Base-by-base conservation (phyloP, 2,797 vertebrate genomes). In the Lacerta bilineata region DNA sequence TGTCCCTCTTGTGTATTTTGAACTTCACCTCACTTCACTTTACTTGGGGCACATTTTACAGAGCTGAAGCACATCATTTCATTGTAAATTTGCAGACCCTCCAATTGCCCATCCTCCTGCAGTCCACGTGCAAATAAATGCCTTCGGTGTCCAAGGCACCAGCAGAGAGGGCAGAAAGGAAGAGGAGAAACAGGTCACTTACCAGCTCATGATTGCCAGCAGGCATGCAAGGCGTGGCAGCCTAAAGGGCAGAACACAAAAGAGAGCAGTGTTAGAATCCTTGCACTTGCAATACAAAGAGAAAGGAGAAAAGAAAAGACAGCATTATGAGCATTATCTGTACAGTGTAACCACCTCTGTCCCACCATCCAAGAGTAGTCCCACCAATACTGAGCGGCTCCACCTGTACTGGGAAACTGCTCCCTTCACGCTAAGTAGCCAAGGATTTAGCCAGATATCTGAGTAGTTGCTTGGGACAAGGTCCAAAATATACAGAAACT, bases 151-250 rank as follows among this genome's bases (percentile, higher is more conserved):
- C 64, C 64, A 25, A 43, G 10, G 3, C 64, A 15, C 25, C 84
- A 75, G 25, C 29, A 84, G 46, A 77, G 39, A 11, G 10, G 27
- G 11, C n/a, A 84, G 36, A 84, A 66, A 74, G 66, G 18, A 84
- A 61, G 61, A 75, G 3, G 8, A 29, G 78, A 66, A 66, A 29
- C 33, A 13, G 18, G 18, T 95, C 75, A 89, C 97, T 89, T 95
- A 96, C 96, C 96, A 86, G 91, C 83, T 97, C 97, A 97, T 96
- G 96, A 95, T 86, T 97, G 93, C 94, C 91, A 36, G 92, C 50
- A 8, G 96, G 94, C 69, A 96, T 81, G 61, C 97, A 97, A 72
- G 96, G 96, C 69, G 94, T 96, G 91, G 96, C 95, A 83, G 97
- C 97, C 97, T 97, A 93, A 69, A 92, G 83, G 93, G 88, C 68